Conservation (phyloP, 2,888 invertebrate genomes). For the Marasmarcha lunaedactyla region DNA sequence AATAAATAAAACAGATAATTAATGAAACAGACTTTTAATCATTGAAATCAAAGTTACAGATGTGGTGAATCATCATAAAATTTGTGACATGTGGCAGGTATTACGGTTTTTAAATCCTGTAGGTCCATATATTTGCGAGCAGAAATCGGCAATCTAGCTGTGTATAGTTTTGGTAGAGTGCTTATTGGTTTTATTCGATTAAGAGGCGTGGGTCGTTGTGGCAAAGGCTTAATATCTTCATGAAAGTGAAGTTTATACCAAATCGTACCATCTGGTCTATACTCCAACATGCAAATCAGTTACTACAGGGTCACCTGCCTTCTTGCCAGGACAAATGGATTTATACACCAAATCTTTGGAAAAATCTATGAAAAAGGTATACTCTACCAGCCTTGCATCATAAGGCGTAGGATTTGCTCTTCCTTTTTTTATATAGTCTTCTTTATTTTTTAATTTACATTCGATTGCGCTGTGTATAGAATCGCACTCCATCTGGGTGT, state of each 20-base stretch:
- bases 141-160: slow-evolving; percentile 17
- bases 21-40: not conserved
- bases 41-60: slow-evolving; percentile 4
- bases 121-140: slow-evolving; percentile 17
- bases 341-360: slow-evolving; percentile 9
- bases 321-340: slow-evolving; percentile 15
- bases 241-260: slow-evolving; percentile 11
- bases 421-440: slow-evolving; percentile 15
- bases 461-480: slow-evolving; percentile 30
- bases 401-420: slow-evolving; percentile 11
- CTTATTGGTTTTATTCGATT: slow-evolving; percentile 14
- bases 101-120: slow-evolving; percentile 19
- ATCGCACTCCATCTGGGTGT: slow-evolving; percentile 23
- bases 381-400: slow-evolving; percentile 2
- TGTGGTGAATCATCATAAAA: slow-evolving; percentile 19
- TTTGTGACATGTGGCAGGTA: slow-evolving; percentile 16
- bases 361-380: slow-evolving; percentile 16
- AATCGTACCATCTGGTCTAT: slow-evolving; percentile 13
- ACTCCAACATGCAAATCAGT: slow-evolving; percentile 12
- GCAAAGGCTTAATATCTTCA: slow-evolving; percentile 13
- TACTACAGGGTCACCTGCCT: slow-evolving; percentile 11
- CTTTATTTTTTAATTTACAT: slow-evolving; percentile 20
- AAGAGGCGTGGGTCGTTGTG: slow-evolving; percentile 12
- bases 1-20: no score
- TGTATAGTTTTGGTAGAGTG: slow-evolving; percentile 14